Percentiles rank a stretch among this genome's conserved stretches.
Conservation (phyloP, 2,113 vertebrate species). For the Chrysemys picta region DNA sequence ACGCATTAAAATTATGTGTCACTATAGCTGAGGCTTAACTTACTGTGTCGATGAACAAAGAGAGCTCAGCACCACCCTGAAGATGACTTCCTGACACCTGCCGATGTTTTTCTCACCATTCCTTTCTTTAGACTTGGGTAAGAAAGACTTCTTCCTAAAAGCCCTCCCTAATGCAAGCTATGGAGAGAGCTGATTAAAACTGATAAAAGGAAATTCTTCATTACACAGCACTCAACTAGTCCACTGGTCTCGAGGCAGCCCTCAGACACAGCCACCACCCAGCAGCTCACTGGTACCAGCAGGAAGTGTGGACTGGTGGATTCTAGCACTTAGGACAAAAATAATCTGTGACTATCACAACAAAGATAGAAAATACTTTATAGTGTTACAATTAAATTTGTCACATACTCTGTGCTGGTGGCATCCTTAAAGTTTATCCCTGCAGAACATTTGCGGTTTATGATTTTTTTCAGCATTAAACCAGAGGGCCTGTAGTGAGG, state of each 20-base stretch:
- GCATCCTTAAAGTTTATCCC: too few species aligned
- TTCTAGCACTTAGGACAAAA: too few species aligned
- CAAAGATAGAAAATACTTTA: too few species aligned
- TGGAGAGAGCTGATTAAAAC: background rate
- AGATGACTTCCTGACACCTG: background rate
- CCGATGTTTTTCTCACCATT: background rate
- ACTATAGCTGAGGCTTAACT: background rate
- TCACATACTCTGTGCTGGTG: too few species aligned
- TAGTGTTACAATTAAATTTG: too few species aligned
- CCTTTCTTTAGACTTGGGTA: background rate
- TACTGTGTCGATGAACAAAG: background rate
- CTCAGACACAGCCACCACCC: background rate
- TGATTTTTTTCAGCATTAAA: too few species aligned
- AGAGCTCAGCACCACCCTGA: background rate
- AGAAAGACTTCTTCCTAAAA: background rate
- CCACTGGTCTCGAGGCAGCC: background rate
- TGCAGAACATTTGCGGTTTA: too few species aligned
- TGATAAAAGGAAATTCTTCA: background rate
- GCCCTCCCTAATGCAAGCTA: background rate
- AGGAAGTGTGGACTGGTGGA: too few species aligned
- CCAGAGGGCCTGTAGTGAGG: too few species aligned
- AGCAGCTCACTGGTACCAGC: background rate
- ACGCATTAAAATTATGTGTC: background rate
- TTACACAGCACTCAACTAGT: background rate
- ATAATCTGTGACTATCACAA: too few species aligned